A percentile compares a stretch with the other conserved stretches of the same genome.
These are phyloP conservation scores for Protomyctophum bolini DNA, from an alignment of 2,113 vertebrate genomes.

Conservation along the genomic window DNA sequence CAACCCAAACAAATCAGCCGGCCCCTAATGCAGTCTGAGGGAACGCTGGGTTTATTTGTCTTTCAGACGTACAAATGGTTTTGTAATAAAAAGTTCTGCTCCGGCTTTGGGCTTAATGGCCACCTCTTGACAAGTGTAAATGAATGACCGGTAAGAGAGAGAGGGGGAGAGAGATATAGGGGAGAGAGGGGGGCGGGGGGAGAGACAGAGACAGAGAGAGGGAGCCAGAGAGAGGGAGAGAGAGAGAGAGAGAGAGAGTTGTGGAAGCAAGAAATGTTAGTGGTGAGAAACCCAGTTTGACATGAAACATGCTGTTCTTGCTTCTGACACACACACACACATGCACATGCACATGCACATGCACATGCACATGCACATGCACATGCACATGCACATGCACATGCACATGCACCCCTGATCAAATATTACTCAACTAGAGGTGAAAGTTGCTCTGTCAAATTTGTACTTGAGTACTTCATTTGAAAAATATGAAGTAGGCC, in stretches of 20 bases:
- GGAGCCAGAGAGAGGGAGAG: conserved; percentile 34
- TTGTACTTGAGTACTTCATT: no score
- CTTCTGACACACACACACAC: background rate
- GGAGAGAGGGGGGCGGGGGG: conserved; percentile 15
- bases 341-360: background rate
- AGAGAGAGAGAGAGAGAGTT: conserved; percentile 33
- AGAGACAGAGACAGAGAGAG: conserved; percentile 14
- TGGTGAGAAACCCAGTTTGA: conserved; percentile 85
- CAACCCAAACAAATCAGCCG: conserved; percentile 90
- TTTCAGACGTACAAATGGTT: conserved; percentile 98
- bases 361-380: background rate
- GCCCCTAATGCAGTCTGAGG: conserved; percentile 93
- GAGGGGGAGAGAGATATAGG: conserved; percentile 21
- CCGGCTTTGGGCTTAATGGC: conserved; percentile 91
- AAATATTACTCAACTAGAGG: no score
- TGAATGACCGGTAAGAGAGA: conserved; percentile 78
- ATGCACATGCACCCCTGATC: conserved; percentile 21
- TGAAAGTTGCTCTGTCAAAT: no score
- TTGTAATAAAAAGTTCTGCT: conserved; percentile 94
- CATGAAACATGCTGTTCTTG: conserved; percentile 89
- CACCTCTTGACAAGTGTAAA: conserved; percentile 95
- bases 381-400: conserved; percentile 22
- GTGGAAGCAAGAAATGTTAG: conserved; percentile 37
- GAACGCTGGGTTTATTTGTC: conserved; percentile 96
- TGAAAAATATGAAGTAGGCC: no score